Evolutionary conservation across 2,888 invertebrate species (phyloP), one percentile per base, ranked within the genome.

Genomic region (Leptopterna dolabrata): DNA sequence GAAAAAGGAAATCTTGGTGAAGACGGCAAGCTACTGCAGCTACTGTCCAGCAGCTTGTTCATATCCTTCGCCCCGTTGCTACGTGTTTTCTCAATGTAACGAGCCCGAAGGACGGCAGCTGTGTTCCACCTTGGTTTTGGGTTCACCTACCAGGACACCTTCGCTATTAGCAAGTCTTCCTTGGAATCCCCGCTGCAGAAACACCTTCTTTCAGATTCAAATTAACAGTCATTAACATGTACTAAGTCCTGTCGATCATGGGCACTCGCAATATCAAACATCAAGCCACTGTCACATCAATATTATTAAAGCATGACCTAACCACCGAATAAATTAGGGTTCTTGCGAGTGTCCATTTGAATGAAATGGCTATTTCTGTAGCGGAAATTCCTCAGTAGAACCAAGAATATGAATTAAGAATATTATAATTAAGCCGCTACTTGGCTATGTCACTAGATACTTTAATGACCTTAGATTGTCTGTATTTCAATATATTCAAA

Each of bases 81-180:
- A n/a, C 73, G 30, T 1, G 73, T 30, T 73, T 36, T 73, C 45
- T 78, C 78, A 45, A 78, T 78, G 45, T 78, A 43, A 13, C 78
- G 78, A 45, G 78, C 78, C 27, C 78, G 41, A 19, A 78, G 78
- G 14, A 78, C 27, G 41, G 43, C 45, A 1, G 78, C 45, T 14
- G n/a, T 43, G 24, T 78, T 78, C 78, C 41, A 78, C 27, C 78
- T 41, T 13, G 78, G 78, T 24, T 45, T 27, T 7, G 45, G 78
- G 45, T 13, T 19, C 45, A 78, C 78, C 78, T 78, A 41, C 71
- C 71, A 73, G 78, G 19, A 78, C 27, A 63, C 63, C 63, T 63
- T 63, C 24, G 63, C 24, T 63, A 63, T 63, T 63, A 63, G 24
- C 24, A 24, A 24, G 27, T 16, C 51, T 63, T 63, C 63, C 63